These are phyloP conservation scores for Megathymus violae DNA, from an alignment of 1,140 invertebrate genomes.

Conservation along the genomic window DNA sequence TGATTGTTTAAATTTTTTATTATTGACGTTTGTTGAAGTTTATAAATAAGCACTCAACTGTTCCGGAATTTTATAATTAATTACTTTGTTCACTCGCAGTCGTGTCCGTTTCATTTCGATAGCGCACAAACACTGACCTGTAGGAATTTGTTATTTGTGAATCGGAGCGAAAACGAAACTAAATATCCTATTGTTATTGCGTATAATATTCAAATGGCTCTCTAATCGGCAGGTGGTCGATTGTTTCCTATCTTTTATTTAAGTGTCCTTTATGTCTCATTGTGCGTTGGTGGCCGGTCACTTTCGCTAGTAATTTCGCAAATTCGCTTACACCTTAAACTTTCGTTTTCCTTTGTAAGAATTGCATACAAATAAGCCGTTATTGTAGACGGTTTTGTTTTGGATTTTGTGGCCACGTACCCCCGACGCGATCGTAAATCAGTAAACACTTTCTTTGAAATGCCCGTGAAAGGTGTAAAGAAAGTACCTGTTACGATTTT, in stretches of 20 bases:
- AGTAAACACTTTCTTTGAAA: conserved; percentile 66
- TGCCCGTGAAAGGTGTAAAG: conserved; percentile 49
- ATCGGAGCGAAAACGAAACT: conserved; percentile 64
- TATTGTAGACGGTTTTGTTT: conserved; percentile 57
- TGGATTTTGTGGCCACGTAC: conserved; percentile 55
- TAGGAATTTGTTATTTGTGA: conserved; percentile 37
- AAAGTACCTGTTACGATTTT: conserved; percentile 73
- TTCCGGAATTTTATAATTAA: too few relatives aligned
- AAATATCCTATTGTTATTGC: conserved; percentile 49
- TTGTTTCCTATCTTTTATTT: conserved; percentile 57
- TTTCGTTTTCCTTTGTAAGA: conserved; percentile 49
- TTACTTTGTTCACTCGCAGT: conserved; percentile 4
- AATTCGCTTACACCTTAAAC: conserved; percentile 60
- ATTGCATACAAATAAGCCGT: conserved; percentile 30
- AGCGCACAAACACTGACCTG: conserved; percentile 42
- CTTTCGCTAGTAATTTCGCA: conserved; percentile 70
- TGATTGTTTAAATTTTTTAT: not conserved
- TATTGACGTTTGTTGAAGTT: not conserved
- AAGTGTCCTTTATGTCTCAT: conserved; percentile 40
- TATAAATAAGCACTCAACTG: too few relatives aligned
- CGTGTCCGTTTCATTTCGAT: conserved; percentile 37
- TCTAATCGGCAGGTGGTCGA: conserved; percentile 70
- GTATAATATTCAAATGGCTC: conserved; percentile 77
- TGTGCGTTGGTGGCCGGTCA: conserved; percentile 54
- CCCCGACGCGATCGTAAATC: conserved; percentile 70